Evolutionary conservation across 2,888 invertebrate species (phyloP).

Genomic region (Leptogaster cylindrica): DNA sequence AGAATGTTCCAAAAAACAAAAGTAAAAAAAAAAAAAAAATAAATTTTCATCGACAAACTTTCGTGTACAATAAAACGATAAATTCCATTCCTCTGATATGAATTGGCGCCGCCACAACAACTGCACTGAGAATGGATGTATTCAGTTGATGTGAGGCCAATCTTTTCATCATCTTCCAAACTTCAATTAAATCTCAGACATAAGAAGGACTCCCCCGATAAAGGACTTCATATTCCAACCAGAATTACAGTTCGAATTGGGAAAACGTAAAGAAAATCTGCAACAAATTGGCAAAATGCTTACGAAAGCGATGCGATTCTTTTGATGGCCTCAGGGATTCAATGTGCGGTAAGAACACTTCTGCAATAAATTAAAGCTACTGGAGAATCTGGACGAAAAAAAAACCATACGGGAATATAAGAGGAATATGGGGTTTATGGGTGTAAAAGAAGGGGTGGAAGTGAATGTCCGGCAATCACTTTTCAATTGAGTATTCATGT

Average conservation of each 20-base stretch:
- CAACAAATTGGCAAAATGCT: slow-evolving; percentile 36
- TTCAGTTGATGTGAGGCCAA: not conserved
- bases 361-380: slow-evolving; percentile 38
- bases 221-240: no score
- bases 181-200: slow-evolving; percentile 14
- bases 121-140: no score
- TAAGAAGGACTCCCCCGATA: no score
- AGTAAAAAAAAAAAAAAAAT: no score
- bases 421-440: not conserved
- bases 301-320: not conserved
- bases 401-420: slow-evolving; percentile 13
- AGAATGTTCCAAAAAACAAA: no score
- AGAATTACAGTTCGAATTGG: no score
- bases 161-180: slow-evolving; percentile 25
- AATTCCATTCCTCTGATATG: no score
- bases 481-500: slow-evolving; percentile 37
- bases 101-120: no score
- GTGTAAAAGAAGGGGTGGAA: not conserved
- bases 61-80: no score
- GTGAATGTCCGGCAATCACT: slow-evolving; percentile 14
- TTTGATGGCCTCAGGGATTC: slow-evolving; percentile 13
- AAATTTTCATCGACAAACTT: no score
- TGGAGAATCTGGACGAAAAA: not conserved
- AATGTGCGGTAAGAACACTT: slow-evolving; percentile 34
- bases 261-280: slow-evolving; percentile 21